Percentiles rank a stretch among this genome's conserved stretches.
phyloP scores from a whole-genome alignment of 2,113 vertebrate species.

The Phrynosoma blainvillii region DNA sequence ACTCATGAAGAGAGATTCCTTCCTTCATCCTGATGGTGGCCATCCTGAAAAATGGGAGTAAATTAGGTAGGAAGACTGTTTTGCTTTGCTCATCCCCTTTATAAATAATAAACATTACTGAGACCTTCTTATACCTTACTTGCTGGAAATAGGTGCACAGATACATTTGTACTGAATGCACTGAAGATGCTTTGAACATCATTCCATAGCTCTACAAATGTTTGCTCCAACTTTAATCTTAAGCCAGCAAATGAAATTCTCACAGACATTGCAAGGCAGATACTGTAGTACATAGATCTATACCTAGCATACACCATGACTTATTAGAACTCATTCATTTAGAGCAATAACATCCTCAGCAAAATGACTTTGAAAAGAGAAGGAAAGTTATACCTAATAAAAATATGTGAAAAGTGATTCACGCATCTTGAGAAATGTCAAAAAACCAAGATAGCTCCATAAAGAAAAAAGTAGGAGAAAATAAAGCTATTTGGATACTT shows the following conservation, averaged over 20 bases:
- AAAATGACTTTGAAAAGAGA: slow-evolving; percentile 11
- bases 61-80: too few species aligned
- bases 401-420: background rate
- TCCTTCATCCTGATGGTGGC: too few species aligned
- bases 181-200: background rate
- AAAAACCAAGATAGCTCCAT: background rate
- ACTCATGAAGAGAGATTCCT: too few species aligned
- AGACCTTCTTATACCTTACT: too few species aligned
- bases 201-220: background rate
- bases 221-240: background rate
- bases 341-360: background rate
- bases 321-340: background rate
- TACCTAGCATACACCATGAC: background rate
- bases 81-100: too few species aligned
- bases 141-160: too few species aligned
- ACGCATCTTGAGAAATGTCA: background rate
- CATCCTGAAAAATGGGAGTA: too few species aligned
- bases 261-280: background rate
- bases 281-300: background rate
- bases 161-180: background rate
- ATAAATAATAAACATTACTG: too few species aligned
- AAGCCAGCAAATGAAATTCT: background rate
- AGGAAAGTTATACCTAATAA: background rate
- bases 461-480: background rate
- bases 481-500: background rate